Conservation (phyloP, 2,113 vertebrate genomes). For the Dromiciops gliroides region DNA sequence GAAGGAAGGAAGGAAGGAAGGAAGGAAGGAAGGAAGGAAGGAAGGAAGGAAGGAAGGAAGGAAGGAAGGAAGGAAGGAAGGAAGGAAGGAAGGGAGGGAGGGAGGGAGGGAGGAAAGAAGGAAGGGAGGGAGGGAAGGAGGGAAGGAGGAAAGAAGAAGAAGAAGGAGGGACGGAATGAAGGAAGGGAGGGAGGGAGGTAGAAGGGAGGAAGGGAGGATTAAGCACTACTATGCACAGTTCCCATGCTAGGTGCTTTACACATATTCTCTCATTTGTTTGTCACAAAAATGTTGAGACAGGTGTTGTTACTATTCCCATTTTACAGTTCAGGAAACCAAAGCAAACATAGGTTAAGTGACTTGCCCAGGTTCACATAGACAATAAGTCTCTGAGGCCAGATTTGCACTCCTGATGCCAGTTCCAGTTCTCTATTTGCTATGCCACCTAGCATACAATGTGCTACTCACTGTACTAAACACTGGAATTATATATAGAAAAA, state of each 20-base stretch:
- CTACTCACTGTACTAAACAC: background rate
- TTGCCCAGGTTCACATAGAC: background rate
- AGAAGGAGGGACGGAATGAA: too few species aligned
- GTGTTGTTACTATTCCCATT: background rate
- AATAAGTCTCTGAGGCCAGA: background rate
- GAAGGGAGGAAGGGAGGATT: background rate
- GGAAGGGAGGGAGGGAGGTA: too few species aligned
- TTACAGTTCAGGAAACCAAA: background rate
- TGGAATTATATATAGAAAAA: background rate
- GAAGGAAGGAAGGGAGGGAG: too few species aligned
- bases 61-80: too few species aligned
- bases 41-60: background rate
- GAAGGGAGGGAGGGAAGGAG: too few species aligned
- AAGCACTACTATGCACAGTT: background rate
- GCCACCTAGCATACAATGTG: background rate
- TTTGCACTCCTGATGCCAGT: background rate
- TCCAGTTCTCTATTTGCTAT: background rate
- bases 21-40: too few species aligned
- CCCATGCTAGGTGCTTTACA: background rate
- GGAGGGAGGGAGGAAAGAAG: too few species aligned
- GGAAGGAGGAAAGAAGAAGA: too few species aligned
- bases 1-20: too few species aligned
- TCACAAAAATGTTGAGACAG: background rate
- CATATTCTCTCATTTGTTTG: background rate
- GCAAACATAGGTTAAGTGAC: background rate